These are phyloP conservation scores for Hyperoplus immaculatus DNA, from an alignment of 2,797 vertebrate genomes.

Conservation along the genomic window DNA sequence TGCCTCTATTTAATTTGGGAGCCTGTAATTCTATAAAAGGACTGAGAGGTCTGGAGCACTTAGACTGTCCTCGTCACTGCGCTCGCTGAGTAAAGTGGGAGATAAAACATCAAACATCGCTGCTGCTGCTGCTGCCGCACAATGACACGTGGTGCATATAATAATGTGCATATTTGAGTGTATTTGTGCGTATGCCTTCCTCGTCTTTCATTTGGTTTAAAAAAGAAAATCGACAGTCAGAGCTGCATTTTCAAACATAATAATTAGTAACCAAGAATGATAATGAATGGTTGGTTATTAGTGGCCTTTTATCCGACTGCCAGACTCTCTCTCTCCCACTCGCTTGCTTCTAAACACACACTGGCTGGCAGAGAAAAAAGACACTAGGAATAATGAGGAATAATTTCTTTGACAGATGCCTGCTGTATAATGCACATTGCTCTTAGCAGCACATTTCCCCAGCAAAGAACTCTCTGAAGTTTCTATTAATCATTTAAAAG, in stretches of 20 bases:
- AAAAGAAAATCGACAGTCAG: neutral
- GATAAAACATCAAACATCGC: conserved; percentile 49
- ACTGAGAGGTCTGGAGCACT: conserved; percentile 76
- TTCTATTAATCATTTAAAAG: conserved; percentile 53
- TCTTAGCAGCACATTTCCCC: conserved; percentile 27
- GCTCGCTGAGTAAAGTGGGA: conserved; percentile 45
- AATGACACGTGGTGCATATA: conserved; percentile 14
- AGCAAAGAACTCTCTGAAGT: conserved; percentile 32
- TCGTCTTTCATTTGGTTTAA: conserved; percentile 19
- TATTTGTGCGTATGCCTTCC: conserved; percentile 7
- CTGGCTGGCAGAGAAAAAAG: conserved; percentile 35
- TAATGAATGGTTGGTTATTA: conserved; percentile 26
- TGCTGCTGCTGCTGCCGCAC: neutral
- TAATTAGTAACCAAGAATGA: conserved; percentile 23
- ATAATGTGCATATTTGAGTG: neutral
- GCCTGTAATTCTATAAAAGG: conserved; percentile 76
- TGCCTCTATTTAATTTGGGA: conserved; percentile 76
- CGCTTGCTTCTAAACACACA: conserved; percentile 19
- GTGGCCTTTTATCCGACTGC: conserved; percentile 30
- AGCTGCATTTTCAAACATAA: conserved; percentile 2
- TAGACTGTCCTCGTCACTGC: conserved; percentile 53
- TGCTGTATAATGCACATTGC: conserved; percentile 28
- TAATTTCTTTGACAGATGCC: conserved; percentile 35
- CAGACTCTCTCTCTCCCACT: conserved; percentile 18
- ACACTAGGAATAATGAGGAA: conserved; percentile 23